Conservation (phyloP, 2,113 vertebrate species). For the Brevimyrus niger region DNA sequence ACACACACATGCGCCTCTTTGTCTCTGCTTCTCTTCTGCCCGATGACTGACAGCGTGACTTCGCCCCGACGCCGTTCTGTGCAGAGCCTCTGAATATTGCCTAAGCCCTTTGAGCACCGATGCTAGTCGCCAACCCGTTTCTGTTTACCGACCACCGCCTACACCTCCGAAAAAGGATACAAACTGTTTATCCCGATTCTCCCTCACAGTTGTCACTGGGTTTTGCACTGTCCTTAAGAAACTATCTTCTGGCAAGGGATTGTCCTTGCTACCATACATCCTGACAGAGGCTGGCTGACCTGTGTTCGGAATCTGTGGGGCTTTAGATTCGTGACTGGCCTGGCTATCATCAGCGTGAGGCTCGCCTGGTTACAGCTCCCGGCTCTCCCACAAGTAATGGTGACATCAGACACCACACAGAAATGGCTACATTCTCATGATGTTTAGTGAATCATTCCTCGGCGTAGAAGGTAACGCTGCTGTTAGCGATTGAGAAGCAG, state of each 20-base stretch:
- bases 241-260: neutral
- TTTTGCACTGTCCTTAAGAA: neutral
- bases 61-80: neutral
- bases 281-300: neutral
- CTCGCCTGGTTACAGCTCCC: neutral
- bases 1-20: neutral
- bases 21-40: neutral
- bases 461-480: neutral
- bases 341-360: neutral
- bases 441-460: neutral
- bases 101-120: neutral
- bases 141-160: neutral
- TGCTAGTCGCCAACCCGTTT: neutral
- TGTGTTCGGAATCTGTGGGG: neutral
- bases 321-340: neutral
- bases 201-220: neutral
- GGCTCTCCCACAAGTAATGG: neutral
- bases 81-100: neutral
- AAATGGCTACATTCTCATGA: neutral
- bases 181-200: neutral
- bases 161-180: neutral
- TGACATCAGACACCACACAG: no score
- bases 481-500: neutral
- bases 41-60: neutral
- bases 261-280: neutral